Base-by-base conservation (phyloP, 2,888 invertebrate genomes). In the Oconnorella tubifera region DNA sequence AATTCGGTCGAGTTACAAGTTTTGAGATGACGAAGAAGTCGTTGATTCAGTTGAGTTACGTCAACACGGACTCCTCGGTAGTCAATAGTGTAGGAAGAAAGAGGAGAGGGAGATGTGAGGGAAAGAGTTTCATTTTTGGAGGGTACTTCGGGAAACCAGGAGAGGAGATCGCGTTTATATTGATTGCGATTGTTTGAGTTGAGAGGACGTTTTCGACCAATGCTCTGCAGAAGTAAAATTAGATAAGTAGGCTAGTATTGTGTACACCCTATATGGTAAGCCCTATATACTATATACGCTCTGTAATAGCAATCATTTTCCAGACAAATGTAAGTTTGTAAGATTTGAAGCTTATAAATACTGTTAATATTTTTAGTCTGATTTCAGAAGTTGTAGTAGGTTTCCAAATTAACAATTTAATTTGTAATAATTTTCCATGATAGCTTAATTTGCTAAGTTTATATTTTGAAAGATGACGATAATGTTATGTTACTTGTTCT, bases 401-500 rank as follows among this genome's bases (percentile, higher is more conserved):
- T n/a, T n/a, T n/a, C n/a, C n/a, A n/a, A n/a, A n/a, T n/a, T n/a
- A n/a, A n/a, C n/a, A n/a, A n/a, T n/a, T n/a, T n/a, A n/a, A n/a
- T n/a, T n/a, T 40, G 10, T 14, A 40, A 40, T 14, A 40, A 19
- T 40, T 40, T 40, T 14, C 40, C 10, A 10, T 40, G 40, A 19
- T 19, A 40, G 10, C 10, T 40, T 40, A 40, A 40, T 40, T 40
- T 40, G 40, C 40, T n/a, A n/a, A n/a, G n/a, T n/a, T n/a, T n/a
- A n/a, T n/a, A n/a, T n/a, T n/a, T n/a, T n/a, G n/a, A n/a, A n/a
- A n/a, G n/a, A n/a, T n/a, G n/a, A n/a, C n/a, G n/a, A n/a, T n/a
- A n/a, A n/a, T n/a, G n/a, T n/a, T n/a, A 40, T 19, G 19, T 10
- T 40, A 19, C 40, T 14, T 19, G 10, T 10, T 40, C 10, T 70